Conservation (phyloP, 2,888 invertebrate species). For the Harpalus rubripes region DNA sequence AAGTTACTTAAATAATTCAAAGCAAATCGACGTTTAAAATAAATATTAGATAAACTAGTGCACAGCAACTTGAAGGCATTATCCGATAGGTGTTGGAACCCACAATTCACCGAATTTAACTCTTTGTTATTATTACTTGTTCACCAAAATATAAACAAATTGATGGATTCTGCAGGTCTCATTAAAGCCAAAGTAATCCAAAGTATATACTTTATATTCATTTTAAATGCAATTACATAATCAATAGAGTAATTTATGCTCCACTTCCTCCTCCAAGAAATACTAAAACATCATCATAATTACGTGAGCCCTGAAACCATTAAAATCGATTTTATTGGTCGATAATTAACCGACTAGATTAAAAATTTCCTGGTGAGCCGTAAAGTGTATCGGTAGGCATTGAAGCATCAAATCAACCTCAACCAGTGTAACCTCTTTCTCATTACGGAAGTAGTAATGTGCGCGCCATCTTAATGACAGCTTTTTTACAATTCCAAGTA, state of each 20-base stretch:
- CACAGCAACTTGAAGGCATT: too few relatives aligned
- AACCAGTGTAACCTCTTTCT: constrained; percentile 22
- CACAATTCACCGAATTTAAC: too few relatives aligned
- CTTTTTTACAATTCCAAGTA: constrained; percentile 47
- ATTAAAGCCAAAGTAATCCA: neutral
- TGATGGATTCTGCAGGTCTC: neutral
- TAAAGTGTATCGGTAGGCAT: constrained; percentile 34
- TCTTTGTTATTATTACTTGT: too few relatives aligned
- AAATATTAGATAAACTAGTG: too few relatives aligned
- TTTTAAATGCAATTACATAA: constrained; percentile 23
- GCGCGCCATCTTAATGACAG: constrained; percentile 6
- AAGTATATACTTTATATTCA: neutral
- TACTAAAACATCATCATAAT: constrained; percentile 6
- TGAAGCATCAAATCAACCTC: neutral
- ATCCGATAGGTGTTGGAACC: too few relatives aligned
- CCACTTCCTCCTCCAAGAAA: constrained; percentile 24
- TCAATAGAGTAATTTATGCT: constrained; percentile 22
- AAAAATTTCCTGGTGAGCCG: constrained; percentile 19
- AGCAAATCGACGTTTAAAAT: too few relatives aligned
- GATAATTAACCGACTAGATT: constrained; percentile 20
- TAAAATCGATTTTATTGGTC: constrained; percentile 17
- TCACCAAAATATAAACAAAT: too few relatives aligned
- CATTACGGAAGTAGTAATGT: constrained; percentile 44
- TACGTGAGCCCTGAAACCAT: constrained; percentile 11
- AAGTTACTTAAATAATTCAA: too few relatives aligned